phyloP scores from a whole-genome alignment of 2,797 vertebrate genomes.

The Naso thynnoides region DNA sequence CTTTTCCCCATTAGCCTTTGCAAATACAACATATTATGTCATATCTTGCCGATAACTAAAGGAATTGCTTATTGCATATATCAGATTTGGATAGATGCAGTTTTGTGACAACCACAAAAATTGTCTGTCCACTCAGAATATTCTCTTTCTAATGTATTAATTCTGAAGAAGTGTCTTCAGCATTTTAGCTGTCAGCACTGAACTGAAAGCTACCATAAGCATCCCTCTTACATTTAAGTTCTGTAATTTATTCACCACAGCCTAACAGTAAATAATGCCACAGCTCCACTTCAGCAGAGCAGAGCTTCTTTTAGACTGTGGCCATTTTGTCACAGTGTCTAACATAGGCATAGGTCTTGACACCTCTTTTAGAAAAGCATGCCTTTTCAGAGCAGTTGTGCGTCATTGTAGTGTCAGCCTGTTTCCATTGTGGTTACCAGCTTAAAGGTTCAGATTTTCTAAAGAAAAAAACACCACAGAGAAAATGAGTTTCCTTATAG shows the following conservation, averaged over 20 bases:
- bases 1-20: background rate
- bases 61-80: background rate
- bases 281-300: background rate
- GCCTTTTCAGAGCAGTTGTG: no score
- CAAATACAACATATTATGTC: background rate
- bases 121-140: no score
- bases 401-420: background rate
- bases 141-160: no score
- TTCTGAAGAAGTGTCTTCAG: background rate
- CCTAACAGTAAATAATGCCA: background rate
- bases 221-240: background rate
- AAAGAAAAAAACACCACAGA: background rate
- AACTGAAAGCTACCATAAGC: background rate
- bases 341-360: no score
- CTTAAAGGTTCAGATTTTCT: background rate
- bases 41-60: constrained; percentile 4
- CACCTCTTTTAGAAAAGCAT: no score
- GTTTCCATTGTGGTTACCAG: constrained; percentile 23
- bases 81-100: background rate
- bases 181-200: background rate
- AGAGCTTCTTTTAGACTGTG: background rate
- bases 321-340: background rate
- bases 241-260: background rate
- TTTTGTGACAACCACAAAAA: constrained; percentile 1
- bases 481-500: background rate